phyloP scores from a whole-genome alignment of 2,888 invertebrate species.

The Thera obeliscata region DNA sequence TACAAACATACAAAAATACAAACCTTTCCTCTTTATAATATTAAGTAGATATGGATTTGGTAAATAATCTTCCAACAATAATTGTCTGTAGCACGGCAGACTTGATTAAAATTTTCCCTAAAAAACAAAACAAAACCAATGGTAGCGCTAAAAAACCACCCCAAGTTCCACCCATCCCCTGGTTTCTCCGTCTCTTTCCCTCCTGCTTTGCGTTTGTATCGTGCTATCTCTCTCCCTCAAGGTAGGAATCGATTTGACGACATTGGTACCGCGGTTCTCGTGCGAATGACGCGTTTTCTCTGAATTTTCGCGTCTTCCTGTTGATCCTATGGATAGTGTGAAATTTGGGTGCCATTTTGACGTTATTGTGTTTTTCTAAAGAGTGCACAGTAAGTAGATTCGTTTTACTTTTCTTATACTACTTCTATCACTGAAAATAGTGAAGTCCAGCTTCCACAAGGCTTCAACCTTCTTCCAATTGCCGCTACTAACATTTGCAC shows the following conservation, averaged over 20 bases:
- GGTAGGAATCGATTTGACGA: conserved; percentile 21
- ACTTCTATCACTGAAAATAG: neutral
- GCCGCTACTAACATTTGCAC: too few relatives aligned
- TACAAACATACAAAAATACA: too few relatives aligned
- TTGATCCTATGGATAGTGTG: conserved; percentile 21
- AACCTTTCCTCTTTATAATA: too few relatives aligned
- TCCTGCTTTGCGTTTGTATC: neutral
- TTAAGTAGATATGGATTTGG: too few relatives aligned
- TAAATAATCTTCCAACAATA: too few relatives aligned
- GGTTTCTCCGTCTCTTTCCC: conserved; percentile 35
- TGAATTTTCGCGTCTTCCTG: conserved; percentile 3
- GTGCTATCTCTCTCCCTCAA: conserved; percentile 30
- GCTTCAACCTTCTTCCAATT: too few relatives aligned
- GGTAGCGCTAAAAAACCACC: conserved; percentile 40
- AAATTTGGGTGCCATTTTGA: conserved; percentile 7
- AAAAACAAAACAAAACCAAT: conserved; percentile 31
- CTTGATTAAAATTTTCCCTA: neutral
- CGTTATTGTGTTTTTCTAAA: conserved; percentile 5
- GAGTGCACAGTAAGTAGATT: conserved; percentile 7
- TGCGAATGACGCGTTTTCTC: neutral
- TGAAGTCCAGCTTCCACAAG: too few relatives aligned
- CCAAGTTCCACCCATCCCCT: conserved; percentile 28
- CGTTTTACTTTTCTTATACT: neutral
- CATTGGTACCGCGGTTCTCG: conserved; percentile 5
- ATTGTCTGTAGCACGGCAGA: neutral